Base-by-base conservation (phyloP, 2,888 invertebrate genomes). In the Oscheius sp. region DNA sequence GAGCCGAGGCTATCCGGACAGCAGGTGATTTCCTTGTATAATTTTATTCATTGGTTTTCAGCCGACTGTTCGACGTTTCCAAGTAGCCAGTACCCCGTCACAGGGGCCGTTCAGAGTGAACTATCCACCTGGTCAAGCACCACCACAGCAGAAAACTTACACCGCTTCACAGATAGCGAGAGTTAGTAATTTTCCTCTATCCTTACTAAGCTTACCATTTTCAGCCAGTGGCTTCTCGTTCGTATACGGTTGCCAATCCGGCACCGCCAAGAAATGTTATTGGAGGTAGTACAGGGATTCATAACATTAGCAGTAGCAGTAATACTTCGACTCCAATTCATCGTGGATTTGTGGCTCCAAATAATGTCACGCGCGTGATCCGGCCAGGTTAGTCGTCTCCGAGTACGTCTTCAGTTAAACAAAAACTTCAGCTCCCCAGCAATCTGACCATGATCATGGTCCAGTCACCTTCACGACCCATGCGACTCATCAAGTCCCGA, bases 181-280 rank as follows among this genome's bases (percentile, higher is more conserved):
- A 37, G 58, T 59, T 7, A 2, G 21, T 70, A 1, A 21, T 58
- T 37, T 70, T 48, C 2, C 2, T 1, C 21, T 21, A 21, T 21
- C 21, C 21, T 21, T 21, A 21, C 21, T 21, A 21, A 21, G 21
- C 21, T 21, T 21, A 21, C 21, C 21, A 13, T 32, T 59, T 70
- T 57, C 33, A 70, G 70, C 70, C 70, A 1, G 70, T 70, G 11
- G 70, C 70, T 33, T 68, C 68, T 47, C 57, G 70, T 29, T 42
- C 58, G 1, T 70, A 70, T 58, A 47, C 70, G 1, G 70, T 70
- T n/a, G 50, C 70, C 29, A 70, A 57, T 70, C 9, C 70, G 29
- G 42, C 58, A 2, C 21, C 48, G 5, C 32, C 65, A 2, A 29
- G 63, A 48, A 48, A n/a, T 47, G 47, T 60, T 13, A n/a, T 60